Percentiles rank a stretch among this genome's conserved stretches.
phyloP scores from a whole-genome alignment of 2,888 invertebrate genomes.

The Petrolisthes manimaculis region DNA sequence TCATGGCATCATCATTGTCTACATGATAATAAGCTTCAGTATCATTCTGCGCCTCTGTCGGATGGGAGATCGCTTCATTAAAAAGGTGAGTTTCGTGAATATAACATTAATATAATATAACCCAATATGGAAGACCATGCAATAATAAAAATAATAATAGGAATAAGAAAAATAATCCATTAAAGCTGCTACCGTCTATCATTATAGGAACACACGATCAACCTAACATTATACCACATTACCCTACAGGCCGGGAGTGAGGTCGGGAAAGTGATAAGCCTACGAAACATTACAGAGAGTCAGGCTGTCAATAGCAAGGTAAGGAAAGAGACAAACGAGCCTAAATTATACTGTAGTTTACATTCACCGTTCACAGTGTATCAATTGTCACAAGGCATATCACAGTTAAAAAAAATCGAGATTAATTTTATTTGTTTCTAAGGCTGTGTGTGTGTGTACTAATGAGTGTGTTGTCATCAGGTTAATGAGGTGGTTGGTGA shows the following conservation, averaged over 20 bases:
- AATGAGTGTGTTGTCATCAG: neutral
- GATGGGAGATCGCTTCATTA: conserved; percentile 18
- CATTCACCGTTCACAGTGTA: too few species aligned
- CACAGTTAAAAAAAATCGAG: neutral
- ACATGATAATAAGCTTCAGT: neutral
- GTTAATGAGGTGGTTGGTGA: neutral
- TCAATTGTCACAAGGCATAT: too few species aligned
- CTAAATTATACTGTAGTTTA: neutral
- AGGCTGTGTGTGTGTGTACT: neutral
- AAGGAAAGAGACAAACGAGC: neutral
- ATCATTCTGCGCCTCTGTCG: neutral
- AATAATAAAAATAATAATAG: too few species aligned
- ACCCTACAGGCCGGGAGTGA: too few species aligned
- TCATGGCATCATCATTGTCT: neutral
- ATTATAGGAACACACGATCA: too few species aligned
- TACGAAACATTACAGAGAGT: neutral
- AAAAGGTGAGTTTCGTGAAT: neutral
- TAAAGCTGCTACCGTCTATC: too few species aligned
- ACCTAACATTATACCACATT: too few species aligned
- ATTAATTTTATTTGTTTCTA: neutral
- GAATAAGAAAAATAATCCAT: too few species aligned
- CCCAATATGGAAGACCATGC: too few species aligned
- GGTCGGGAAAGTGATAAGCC: too few species aligned
- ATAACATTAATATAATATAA: too few species aligned
- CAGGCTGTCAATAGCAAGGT: neutral